Conservation (phyloP, 2,113 vertebrate species). For the Clarias magur region DNA sequence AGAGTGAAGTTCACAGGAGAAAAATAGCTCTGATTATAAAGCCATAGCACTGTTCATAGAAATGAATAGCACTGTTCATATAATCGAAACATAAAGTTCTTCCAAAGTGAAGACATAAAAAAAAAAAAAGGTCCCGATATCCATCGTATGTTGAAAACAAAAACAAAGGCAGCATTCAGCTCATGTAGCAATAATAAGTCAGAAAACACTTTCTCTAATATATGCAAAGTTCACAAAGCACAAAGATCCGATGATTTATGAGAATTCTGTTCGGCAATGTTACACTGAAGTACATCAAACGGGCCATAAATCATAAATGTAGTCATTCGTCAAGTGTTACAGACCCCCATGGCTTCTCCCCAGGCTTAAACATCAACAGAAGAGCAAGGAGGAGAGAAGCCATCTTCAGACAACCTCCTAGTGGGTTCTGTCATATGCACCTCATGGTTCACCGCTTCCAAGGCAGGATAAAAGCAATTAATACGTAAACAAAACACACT, state of each 20-base stretch:
- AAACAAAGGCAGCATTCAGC: background rate
- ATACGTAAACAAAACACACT: constrained; percentile 71
- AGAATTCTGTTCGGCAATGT: constrained; percentile 44
- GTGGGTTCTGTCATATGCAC: constrained; percentile 66
- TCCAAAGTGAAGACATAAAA: background rate
- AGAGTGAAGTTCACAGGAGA: background rate
- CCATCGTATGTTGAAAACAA: background rate
- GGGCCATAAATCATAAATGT: constrained; percentile 66
- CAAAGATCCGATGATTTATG: constrained; percentile 47
- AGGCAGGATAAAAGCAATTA: constrained; percentile 70
- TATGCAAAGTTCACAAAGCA: constrained; percentile 46
- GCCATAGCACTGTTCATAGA: background rate
- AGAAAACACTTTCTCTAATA: constrained; percentile 41
- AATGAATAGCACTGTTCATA: background rate
- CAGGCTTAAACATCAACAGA: constrained; percentile 66
- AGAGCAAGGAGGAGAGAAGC: constrained; percentile 49
- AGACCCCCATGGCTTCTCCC: constrained; percentile 75
- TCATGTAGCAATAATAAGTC: constrained; percentile 31
- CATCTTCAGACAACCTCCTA: constrained; percentile 70
- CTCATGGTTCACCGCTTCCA: constrained; percentile 62
- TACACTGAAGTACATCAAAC: constrained; percentile 46
- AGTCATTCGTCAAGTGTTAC: constrained; percentile 80
- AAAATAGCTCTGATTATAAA: background rate
- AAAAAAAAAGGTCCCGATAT: background rate
- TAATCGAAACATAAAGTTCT: background rate